Percentiles rank a stretch among this genome's conserved stretches.
Conservation (phyloP, 2,888 invertebrate genomes). For the Amiota minor region DNA sequence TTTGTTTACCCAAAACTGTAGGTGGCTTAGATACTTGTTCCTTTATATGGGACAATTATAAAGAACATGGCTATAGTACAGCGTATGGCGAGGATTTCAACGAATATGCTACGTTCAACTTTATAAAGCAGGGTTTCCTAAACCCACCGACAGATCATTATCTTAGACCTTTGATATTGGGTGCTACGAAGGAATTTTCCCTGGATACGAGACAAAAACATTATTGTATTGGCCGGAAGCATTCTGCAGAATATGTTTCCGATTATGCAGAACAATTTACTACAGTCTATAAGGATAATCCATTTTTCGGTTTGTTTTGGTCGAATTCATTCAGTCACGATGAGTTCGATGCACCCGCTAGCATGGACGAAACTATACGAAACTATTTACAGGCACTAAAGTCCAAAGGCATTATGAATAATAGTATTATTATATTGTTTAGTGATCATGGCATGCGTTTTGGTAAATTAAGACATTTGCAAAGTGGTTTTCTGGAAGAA, state of each 20-base stretch:
- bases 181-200: constrained; percentile 73
- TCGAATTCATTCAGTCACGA: constrained; percentile 84
- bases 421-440: constrained; percentile 81
- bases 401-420: constrained; percentile 76
- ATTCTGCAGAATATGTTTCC: constrained; percentile 80
- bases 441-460: constrained; percentile 78
- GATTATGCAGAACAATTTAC: constrained; percentile 80
- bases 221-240: constrained; percentile 78
- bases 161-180: constrained; percentile 81
- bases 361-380: constrained; percentile 78
- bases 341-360: constrained; percentile 77
- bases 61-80: constrained; percentile 81
- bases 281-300: constrained; percentile 75
- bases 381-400: constrained; percentile 77
- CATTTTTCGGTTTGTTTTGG: constrained; percentile 86
- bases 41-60: constrained; percentile 85
- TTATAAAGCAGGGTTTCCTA: constrained; percentile 80
- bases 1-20: constrained; percentile 74
- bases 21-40: constrained; percentile 81
- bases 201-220: constrained; percentile 64
- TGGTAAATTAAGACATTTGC: constrained; percentile 73
- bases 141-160: constrained; percentile 87
- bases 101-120: constrained; percentile 80
- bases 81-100: constrained; percentile 86
- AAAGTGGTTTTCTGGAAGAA: constrained; percentile 83